Conservation (phyloP, 2,113 vertebrate species). For the Falco punctatus region DNA sequence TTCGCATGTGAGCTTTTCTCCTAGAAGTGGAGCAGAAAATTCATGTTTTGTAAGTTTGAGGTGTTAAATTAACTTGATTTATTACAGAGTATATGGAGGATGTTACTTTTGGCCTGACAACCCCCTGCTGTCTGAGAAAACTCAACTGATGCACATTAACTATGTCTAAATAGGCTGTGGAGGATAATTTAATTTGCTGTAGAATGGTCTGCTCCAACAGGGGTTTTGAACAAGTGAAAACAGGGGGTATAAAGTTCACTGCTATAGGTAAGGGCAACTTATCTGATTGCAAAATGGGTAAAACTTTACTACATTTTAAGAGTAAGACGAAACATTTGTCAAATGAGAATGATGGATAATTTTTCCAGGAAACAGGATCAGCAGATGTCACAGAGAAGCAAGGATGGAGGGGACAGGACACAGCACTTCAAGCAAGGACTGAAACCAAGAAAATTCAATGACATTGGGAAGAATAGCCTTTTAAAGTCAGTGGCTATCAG, state of each 20-base stretch:
- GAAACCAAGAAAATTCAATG: background rate
- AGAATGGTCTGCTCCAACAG: conserved; percentile 9
- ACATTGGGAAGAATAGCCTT: background rate
- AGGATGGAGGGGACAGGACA: background rate
- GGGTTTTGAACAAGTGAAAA: background rate
- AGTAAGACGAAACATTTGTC: background rate
- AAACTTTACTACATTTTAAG: background rate
- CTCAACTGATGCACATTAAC: background rate
- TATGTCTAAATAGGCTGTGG: background rate
- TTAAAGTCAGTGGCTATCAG: background rate
- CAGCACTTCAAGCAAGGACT: background rate
- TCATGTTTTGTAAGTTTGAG: background rate
- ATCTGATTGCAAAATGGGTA: background rate
- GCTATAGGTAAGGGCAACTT: background rate
- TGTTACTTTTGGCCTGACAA: conserved; percentile 20
- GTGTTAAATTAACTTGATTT: conserved; percentile 20
- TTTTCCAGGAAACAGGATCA: background rate
- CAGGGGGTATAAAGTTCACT: background rate
- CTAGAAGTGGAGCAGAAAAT: background rate
- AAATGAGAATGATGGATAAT: background rate
- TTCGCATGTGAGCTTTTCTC: background rate
- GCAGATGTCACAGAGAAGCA: background rate
- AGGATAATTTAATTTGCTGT: conserved; percentile 19
- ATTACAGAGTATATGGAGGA: background rate
- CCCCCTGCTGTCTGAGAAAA: background rate